Base-by-base conservation (phyloP, 2,888 invertebrate genomes). In the Rhorus exstirpatorius region DNA sequence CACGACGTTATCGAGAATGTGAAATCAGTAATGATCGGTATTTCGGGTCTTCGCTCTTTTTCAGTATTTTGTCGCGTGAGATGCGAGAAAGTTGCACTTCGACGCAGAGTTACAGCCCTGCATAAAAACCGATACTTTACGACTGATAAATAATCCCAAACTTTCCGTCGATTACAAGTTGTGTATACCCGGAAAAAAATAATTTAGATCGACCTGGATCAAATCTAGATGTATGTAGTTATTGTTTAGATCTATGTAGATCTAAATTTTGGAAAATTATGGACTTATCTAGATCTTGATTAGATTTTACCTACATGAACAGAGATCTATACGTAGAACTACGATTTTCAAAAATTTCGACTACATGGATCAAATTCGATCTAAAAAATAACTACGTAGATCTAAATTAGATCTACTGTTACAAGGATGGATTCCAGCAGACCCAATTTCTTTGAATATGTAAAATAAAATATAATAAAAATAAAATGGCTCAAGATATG, bases 11-110 rank as follows among this genome's bases (percentile, higher is more conserved):
- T 85, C 85, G 83, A 85, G 76, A 85, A 83, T 82, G 85, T 81
- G 75, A 81, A 87, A 86, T 86, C 85, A 80, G 86, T 86, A 82
- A 85, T 84, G 86, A 86, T 86, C 19, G 21, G 55, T n/a, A n/a
- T n/a, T n/a, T n/a, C n/a, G n/a, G n/a, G n/a, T n/a, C n/a, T n/a
- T n/a, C n/a, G n/a, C n/a, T n/a, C n/a, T n/a, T n/a, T n/a, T n/a
- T n/a, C n/a, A 44, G 49, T 14, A 26, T 38, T 65, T 67, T 65
- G 55, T 72, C 58, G 65, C 53, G 67, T 35, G 46, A 35, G 31
- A 51, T 51, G 24, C 24, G 41, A 41, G 49, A 41, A 51, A 44
- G 31, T 72, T 35, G 10, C 67, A 67, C 70, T 68, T 75, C 55
- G 41, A 75, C 61, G 35, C 67, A 35, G 44, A 58, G 60, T 65